phyloP scores from a whole-genome alignment of 2,888 invertebrate species.

The Margaritifera margaritifera region DNA sequence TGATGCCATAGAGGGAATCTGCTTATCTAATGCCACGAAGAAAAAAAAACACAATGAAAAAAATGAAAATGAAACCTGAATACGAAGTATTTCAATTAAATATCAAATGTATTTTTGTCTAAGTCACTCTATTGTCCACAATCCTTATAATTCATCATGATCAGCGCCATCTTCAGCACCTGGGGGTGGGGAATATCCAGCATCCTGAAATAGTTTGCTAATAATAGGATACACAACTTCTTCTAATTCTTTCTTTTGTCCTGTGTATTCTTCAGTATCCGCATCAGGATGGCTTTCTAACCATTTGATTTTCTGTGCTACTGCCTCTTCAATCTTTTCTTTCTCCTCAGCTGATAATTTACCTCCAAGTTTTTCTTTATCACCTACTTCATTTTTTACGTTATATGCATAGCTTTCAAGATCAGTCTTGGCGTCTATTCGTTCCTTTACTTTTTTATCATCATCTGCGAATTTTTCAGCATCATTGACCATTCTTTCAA shows the following conservation, averaged over 20 bases:
- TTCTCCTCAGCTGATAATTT: conserved; percentile 92
- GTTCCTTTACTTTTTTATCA: conserved; percentile 87
- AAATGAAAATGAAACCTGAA: no score
- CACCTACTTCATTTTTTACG: conserved; percentile 94
- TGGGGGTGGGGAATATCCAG: conserved; percentile 69
- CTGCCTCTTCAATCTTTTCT: conserved; percentile 90
- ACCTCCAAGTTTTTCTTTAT: conserved; percentile 96
- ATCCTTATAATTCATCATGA: conserved; percentile 34
- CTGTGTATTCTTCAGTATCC: conserved; percentile 92
- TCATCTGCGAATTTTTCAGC: conserved; percentile 99
- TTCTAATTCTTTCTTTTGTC: conserved; percentile 94
- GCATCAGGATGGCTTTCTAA: conserved; percentile 94
- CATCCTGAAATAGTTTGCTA: conserved; percentile 93
- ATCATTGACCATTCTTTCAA: conserved; percentile 98
- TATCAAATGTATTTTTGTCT: no score
- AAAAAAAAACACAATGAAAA: no score
- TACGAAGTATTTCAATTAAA: no score
- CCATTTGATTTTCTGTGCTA: conserved; percentile 98
- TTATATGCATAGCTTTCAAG: conserved; percentile 95
- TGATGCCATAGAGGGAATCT: no score
- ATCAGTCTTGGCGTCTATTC: conserved; percentile 96
- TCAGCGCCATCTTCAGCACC: conserved; percentile 20
- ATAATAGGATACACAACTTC: conserved; percentile 96
- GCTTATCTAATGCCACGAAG: no score
- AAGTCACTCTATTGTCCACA: neutral